phyloP scores from a whole-genome alignment of 1,140 invertebrate genomes.

The Drosophila bifasciata region DNA sequence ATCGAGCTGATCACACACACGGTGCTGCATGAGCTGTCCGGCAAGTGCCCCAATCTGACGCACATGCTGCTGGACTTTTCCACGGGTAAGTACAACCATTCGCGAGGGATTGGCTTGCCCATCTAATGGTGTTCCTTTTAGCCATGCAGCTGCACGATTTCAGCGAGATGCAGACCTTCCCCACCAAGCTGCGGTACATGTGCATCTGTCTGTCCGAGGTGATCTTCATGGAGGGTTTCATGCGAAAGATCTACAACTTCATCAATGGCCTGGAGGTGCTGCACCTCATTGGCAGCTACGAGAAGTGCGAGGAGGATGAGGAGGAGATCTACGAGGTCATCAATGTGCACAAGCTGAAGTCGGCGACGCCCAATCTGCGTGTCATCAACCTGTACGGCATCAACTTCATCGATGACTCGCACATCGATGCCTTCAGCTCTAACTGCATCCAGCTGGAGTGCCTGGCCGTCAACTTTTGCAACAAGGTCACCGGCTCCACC shows the following conservation, averaged over 20 bases:
- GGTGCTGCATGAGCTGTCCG: constrained; percentile 97
- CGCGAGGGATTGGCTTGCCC: neutral
- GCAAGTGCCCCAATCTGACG: constrained; percentile 98
- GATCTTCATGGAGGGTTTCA: constrained; percentile 99
- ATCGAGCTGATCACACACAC: constrained; percentile 99
- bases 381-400: constrained; percentile 99
- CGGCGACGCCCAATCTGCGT: constrained; percentile 96
- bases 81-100: constrained; percentile 86
- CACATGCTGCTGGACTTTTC: constrained; percentile 99
- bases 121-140: constrained; percentile 54
- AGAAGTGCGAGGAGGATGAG: constrained; percentile 99
- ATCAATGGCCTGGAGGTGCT: constrained; percentile 99
- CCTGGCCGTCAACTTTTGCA: constrained; percentile 97
- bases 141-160: constrained; percentile 99
- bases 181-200: constrained; percentile 98
- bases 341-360: constrained; percentile 99
- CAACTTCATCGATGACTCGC: constrained; percentile 99
- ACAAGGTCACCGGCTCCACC: constrained; percentile 98
- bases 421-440: constrained; percentile 98
- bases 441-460: constrained; percentile 98
- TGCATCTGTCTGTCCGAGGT: constrained; percentile 99
- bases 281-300: constrained; percentile 99
- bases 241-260: constrained; percentile 99
- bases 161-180: constrained; percentile 99
- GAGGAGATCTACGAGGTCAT: constrained; percentile 99